Evolutionary conservation across 2,797 vertebrate species (phyloP).

Genomic region (Pampus argenteus): DNA sequence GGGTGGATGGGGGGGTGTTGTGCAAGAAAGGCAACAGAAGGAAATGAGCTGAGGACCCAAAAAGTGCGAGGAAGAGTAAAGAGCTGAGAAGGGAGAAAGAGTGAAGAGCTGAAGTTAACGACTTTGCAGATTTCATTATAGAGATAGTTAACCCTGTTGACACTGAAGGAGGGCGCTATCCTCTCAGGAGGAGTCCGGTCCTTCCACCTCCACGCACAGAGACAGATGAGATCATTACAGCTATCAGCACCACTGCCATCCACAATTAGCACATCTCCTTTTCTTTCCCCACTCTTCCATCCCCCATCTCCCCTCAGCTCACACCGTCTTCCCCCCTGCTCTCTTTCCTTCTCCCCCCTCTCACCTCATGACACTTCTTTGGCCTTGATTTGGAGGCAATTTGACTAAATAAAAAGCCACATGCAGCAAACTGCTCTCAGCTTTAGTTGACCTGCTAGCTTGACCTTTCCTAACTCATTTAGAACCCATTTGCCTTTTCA

Average conservation of each 20-base stretch:
- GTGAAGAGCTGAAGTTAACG: slow-evolving; percentile 85
- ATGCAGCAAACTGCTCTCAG: slow-evolving; percentile 75
- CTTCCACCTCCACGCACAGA: slow-evolving; percentile 85
- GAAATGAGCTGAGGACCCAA: slow-evolving; percentile 75
- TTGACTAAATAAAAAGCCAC: slow-evolving; percentile 79
- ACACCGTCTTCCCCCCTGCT: slow-evolving; percentile 57
- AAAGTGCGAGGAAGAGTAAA: slow-evolving; percentile 81
- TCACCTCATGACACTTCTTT: slow-evolving; percentile 77
- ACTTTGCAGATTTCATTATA: slow-evolving; percentile 89
- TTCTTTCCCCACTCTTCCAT: slow-evolving; percentile 66
- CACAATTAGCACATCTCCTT: slow-evolving; percentile 87
- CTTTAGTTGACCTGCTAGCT: slow-evolving; percentile 50
- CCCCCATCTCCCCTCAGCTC: slow-evolving; percentile 64
- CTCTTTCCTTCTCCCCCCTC: slow-evolving; percentile 47
- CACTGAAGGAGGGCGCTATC: slow-evolving; percentile 85
- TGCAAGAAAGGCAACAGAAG: slow-evolving; percentile 46
- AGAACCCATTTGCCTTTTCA: slow-evolving; percentile 68
- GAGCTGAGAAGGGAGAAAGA: slow-evolving; percentile 85
- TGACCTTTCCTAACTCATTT: slow-evolving; percentile 78
- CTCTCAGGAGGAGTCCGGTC: slow-evolving; percentile 85
- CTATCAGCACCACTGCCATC: slow-evolving; percentile 87
- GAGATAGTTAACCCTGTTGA: slow-evolving; percentile 90
- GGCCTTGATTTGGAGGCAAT: slow-evolving; percentile 79
- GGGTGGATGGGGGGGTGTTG: slow-evolving; percentile 10
- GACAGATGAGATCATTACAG: slow-evolving; percentile 89